Evolutionary conservation across 2,113 vertebrate species (phyloP).

Genomic region (mouse (Mus musculus)): GRCm39 chr7:78928501-78929000

Average conservation of each 20-base stretch:
- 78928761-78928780: not conserved
- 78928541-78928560: not conserved
- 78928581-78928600: not conserved
- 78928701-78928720: not conserved
- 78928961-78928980: too few relatives aligned
- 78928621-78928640: not conserved
- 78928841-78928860: not conserved
- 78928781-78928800: not conserved
- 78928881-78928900: not conserved
- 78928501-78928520: not conserved
- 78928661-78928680: not conserved
- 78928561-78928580: not conserved
- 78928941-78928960: not conserved
- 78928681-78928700: not conserved
- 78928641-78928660: not conserved
- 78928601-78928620: not conserved
- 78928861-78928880: not conserved
- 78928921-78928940: not conserved
- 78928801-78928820: not conserved
- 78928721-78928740: not conserved
- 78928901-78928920: not conserved
- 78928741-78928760: too few relatives aligned
- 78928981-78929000: not conserved
- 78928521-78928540: conserved; percentile 14
- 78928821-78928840: not conserved